phyloP scores from a whole-genome alignment of 2,888 invertebrate genomes.

The Cerastoderma edule region DNA sequence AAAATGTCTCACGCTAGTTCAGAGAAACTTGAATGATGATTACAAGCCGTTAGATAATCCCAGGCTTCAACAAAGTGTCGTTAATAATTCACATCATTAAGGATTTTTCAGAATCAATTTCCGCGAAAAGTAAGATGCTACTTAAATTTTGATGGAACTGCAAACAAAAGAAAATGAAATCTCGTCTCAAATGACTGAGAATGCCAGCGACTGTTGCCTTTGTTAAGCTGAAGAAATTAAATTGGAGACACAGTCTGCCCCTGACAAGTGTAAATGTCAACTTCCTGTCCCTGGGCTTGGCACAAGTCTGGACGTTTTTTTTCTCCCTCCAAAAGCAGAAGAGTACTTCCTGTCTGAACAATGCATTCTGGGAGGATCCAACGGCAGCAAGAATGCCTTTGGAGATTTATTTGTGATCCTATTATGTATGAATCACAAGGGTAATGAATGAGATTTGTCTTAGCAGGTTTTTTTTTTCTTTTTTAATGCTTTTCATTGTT shows the following conservation, averaged over 20 bases:
- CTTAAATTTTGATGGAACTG: conserved; percentile 39
- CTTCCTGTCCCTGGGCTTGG: conserved; percentile 46
- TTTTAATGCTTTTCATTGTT: too few species aligned
- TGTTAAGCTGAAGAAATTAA: conserved; percentile 40
- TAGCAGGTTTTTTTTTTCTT: background rate
- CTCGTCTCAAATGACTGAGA: conserved; percentile 21
- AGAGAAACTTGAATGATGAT: background rate
- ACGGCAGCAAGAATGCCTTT: conserved; percentile 8
- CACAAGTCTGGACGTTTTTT: conserved; percentile 22
- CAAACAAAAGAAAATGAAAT: conserved; percentile 40
- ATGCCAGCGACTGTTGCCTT: conserved; percentile 45
- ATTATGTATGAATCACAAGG: conserved; percentile 22
- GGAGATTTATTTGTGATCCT: conserved; percentile 20
- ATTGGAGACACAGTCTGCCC: conserved; percentile 42
- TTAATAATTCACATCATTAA: conserved; percentile 37
- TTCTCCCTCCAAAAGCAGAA: conserved; percentile 26
- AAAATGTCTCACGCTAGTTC: conserved; percentile 1
- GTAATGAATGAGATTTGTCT: conserved; percentile 22
- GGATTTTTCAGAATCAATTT: conserved; percentile 29
- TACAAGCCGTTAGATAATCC: conserved; percentile 14
- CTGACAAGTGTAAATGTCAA: conserved; percentile 46
- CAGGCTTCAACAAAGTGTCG: conserved; percentile 24
- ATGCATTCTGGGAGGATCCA: conserved; percentile 24
- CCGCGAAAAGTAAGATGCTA: conserved; percentile 22
- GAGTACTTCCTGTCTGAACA: conserved; percentile 33